Evolutionary conservation across 1,140 invertebrate genomes (phyloP), one percentile per base, ranked within the genome.

Genomic region (Eriosoma lanigerum): DNA sequence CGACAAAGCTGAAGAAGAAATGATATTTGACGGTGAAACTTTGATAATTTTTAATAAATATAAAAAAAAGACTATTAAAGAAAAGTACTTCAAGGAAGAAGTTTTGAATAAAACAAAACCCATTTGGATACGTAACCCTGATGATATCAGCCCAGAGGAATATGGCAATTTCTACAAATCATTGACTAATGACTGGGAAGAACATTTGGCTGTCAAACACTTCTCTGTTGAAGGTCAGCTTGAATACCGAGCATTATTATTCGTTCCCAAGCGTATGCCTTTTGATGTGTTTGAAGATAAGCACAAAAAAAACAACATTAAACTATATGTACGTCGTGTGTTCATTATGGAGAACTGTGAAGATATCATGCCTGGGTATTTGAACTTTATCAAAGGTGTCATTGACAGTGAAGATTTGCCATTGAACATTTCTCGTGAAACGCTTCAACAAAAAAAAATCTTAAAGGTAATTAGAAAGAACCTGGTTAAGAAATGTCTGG

Each of bases 301-400:
- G 87, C 99, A 98, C 87, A 92, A 94, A 84, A 98, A 97, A 89
- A 98, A 98, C 87, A 97, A 98, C 88, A 98, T 99, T 84, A 99
- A 99, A 85, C 86, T 99, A 83, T 99, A 99, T 84, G 97, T 99
- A 0, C 89, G 97, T 78, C 89, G 96, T 82, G 96, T 98, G 0
- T 98, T 99, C 89, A 99, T 99, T 86, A 99, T 98, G 96, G 98
- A 99, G 87, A 98, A 99, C 87, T 98, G 96, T 85, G 96, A 99
- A 86, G 97, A 99, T 83, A 88, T 99, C 15, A 99, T 99, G 84
- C 98, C 98, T 0, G 96, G 98, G 85, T 99, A 99, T 85, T 88
- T 99, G 80, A 98, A 97, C 88, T 98, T 97, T 88, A 92, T 98
- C 83, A 94, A 93, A 86, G 98, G 98, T 87, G 96, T 99, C n/a